Base-by-base conservation (phyloP, 1,140 invertebrate genomes). In the Drosophila pseudoobscura region DNA sequence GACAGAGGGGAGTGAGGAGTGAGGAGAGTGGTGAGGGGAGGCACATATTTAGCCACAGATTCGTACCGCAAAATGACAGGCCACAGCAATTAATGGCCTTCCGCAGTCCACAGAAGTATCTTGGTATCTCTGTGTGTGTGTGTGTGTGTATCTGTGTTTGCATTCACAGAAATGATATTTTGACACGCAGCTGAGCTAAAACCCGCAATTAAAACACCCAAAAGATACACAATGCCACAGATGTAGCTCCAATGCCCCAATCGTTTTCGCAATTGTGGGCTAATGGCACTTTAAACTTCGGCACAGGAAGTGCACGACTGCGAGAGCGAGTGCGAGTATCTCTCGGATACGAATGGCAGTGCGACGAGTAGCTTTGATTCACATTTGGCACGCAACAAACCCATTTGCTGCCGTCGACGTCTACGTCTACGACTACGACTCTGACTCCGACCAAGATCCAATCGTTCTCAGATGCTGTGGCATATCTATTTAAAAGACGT, bases 361-460 rank as follows among this genome's bases (percentile, higher is more conserved):
- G 39, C 24, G 17, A 20, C 54, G 6, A 39, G 11, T 52, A 29
- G 13, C 73, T 79, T 68, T 82, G 78, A 85, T 85, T 82, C 74
- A 84, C 79, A 84, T 85, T 78, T 82, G 78, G 83, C 82, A 85
- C 82, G 82, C 82, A 87, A 85, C 84, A 85, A 62, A 88, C 83
- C 83, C 78, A 85, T 85, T 85, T 82, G 59, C 52, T 5, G 3
- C 20, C 20, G 24, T 22, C 49, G 45, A 5, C 17, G 17, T 17
- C 17, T 0, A 17, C 17, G 17, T 43, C 50, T 31, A 20, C n/a
- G 15, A 15, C 50, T 31, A 20, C n/a, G 15, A 15, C 15, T 15
- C 15, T 15, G 22, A 50, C 20, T 62, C 68, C n/a, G 1, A 58
- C 9, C 43, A 26, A 46, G 49, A 68, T 65, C 15, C 35, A 68